These are phyloP conservation scores for Masticophis lateralis DNA, from an alignment of 2,797 vertebrate genomes.

Conservation along the genomic window DNA sequence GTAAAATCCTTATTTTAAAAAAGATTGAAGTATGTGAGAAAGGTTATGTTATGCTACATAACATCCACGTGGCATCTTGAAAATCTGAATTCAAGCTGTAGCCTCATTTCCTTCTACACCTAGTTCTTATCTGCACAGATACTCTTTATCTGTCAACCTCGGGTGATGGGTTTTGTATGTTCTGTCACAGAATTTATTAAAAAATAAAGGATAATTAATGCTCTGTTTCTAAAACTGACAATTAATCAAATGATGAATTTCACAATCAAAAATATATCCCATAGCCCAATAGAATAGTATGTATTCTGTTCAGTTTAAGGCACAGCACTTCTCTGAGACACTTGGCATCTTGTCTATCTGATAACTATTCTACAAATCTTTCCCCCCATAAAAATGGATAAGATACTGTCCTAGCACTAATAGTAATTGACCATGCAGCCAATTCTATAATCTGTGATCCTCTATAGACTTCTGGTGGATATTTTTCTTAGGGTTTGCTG, in stretches of 20 bases:
- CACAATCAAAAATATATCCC: background rate
- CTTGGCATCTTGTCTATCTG: background rate
- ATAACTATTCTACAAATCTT: background rate
- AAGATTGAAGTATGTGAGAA: background rate
- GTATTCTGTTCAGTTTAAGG: background rate
- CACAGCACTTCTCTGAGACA: background rate
- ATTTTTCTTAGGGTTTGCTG: background rate
- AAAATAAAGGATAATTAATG: background rate
- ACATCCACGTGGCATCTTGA: background rate
- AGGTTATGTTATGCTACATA: background rate
- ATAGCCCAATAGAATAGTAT: background rate
- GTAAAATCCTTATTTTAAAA: slow-evolving; percentile 43
- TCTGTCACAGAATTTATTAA: background rate
- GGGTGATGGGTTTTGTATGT: background rate
- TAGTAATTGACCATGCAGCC: background rate
- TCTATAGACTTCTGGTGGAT: background rate
- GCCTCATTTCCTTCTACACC: background rate
- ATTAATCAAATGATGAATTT: background rate
- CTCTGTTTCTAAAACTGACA: slow-evolving; percentile 8
- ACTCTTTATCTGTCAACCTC: background rate
- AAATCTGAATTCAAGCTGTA: background rate
- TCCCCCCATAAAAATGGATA: background rate
- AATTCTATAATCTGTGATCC: background rate
- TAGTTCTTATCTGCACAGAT: background rate
- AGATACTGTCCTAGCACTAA: background rate